Evolutionary conservation across 2,888 invertebrate species (phyloP), one percentile per base, ranked within the genome.

Genomic region (Chrysolina haemoptera): DNA sequence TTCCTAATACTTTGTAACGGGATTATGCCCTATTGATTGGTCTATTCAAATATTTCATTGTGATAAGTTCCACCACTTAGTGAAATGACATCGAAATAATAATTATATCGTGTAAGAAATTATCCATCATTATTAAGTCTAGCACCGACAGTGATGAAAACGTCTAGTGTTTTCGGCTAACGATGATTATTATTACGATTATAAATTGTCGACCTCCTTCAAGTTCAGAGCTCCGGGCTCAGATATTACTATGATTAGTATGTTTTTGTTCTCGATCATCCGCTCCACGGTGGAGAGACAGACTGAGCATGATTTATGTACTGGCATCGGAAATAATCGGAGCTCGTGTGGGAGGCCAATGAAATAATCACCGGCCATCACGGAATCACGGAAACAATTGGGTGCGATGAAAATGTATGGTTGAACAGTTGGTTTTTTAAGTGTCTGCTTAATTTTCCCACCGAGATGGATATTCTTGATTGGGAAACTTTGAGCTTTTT

Each of bases 201-300:
- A 59, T 59, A 59, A 59, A 59, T 59, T 59, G 59, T 59, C 59
- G 59, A 59, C 59, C 59, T 59, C 59, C 59, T 59, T 59, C 59
- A 59, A 59, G 59, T 59, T 59, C 59, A 59, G 59, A 59, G 35
- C 59, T 59, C 59, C 64, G 62, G 70, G 71, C 71, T 20, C 66
- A 55, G 69, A 65, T 69, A 69, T 73, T 73, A 73, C 65, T 46
- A 65, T 59, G 73, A 73, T 73, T 69, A 69, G 69, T 59, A 55
- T 62, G 63, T 69, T 73, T 73, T 73, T 73, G 73, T 73, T 73
- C 69, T 65, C 59, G 69, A 73, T 64, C 63, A 73, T 64, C 46
- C 73, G 59, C 64, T 43, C 46, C 59, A 67, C 55, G 62, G 50
- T 46, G 43, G 66, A 66, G 40, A 67, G 66, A 67, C 71, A 71